Base-by-base conservation (phyloP, 2,888 invertebrate genomes). In the Erebia epiphron region DNA sequence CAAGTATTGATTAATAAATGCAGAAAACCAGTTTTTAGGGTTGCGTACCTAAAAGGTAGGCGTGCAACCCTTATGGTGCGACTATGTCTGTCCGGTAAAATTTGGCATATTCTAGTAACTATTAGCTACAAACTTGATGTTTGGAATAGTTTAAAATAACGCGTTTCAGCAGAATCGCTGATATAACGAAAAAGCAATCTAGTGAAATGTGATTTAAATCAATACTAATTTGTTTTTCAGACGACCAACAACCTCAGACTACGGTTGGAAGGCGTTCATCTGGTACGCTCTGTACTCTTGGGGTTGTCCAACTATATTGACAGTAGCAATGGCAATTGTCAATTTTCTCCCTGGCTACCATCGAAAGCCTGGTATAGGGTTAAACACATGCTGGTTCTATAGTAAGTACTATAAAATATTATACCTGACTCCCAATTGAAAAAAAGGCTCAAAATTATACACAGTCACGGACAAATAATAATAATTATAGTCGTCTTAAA, bases 331-430 rank as follows among this genome's bases (percentile, higher is more conserved):
- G 74, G 82, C 95, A 1, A 82, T 93, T 1, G 87, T 94, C 1
- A 95, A 96, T 79, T 91, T 93, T 74, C 78, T 88, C 0, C 92
- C 94, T 0, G 95, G 94, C 0, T 73, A 81, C 3, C 94, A 94
- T 69, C 69, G 88, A 5, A 94, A 90, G 68, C 95, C 96, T 0
- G 93, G 94, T n/a, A 94, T 96, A 49, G 96, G 95, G 2, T 85
- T 93, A 14, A 80, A 79, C 13, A 89, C 85, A 65, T 96, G 96
- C 82, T 96, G 96, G 96, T 96, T 96, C 80, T 67, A 35, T 67
- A 58, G 57, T 67, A 58, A 67, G 67, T 58, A 58, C 18, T 5
- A 9, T 35, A 10, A 26, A 11, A 26, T n/a, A 4, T 18, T 16
- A 16, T 41, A 57, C 26, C 11, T 11, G 11, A 43, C 10, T 11